Percentiles rank a stretch among this genome's conserved stretches.
Conservation (phyloP, 2,888 invertebrate genomes). For the Mechanitis mazaeus region DNA sequence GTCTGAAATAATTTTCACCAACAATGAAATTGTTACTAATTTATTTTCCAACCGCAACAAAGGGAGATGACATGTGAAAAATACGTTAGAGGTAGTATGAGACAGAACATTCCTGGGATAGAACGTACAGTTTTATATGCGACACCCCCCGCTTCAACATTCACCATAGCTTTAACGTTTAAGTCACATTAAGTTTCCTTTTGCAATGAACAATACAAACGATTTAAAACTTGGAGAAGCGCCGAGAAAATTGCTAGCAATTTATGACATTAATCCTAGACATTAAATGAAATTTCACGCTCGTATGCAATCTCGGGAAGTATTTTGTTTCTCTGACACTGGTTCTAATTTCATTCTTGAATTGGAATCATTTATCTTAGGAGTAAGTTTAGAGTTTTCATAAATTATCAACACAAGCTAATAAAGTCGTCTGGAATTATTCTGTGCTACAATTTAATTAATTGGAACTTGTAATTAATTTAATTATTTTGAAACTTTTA, state of each 20-base stretch:
- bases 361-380: conserved; percentile 27
- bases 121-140: conserved; percentile 62
- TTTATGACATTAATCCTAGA: conserved; percentile 63
- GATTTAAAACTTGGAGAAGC: conserved; percentile 55
- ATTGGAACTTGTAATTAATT: no score
- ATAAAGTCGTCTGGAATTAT: neutral
- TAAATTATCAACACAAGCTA: neutral
- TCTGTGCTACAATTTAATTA: neutral
- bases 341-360: conserved; percentile 53
- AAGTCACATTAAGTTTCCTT: conserved; percentile 66
- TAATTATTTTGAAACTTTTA: no score
- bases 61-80: conserved; percentile 75
- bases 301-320: conserved; percentile 46
- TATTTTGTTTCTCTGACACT: conserved; percentile 50
- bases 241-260: conserved; percentile 50
- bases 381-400: neutral
- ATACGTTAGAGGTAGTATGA: conserved; percentile 39
- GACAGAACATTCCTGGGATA: conserved; percentile 37
- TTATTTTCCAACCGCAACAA: conserved; percentile 74
- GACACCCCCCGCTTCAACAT: conserved; percentile 56
- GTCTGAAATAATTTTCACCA: conserved; percentile 59
- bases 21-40: conserved; percentile 76
- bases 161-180: conserved; percentile 47
- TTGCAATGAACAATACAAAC: conserved; percentile 56
- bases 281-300: conserved; percentile 58